phyloP scores from a whole-genome alignment of 1,140 invertebrate genomes.

The Oppia nitens region DNA sequence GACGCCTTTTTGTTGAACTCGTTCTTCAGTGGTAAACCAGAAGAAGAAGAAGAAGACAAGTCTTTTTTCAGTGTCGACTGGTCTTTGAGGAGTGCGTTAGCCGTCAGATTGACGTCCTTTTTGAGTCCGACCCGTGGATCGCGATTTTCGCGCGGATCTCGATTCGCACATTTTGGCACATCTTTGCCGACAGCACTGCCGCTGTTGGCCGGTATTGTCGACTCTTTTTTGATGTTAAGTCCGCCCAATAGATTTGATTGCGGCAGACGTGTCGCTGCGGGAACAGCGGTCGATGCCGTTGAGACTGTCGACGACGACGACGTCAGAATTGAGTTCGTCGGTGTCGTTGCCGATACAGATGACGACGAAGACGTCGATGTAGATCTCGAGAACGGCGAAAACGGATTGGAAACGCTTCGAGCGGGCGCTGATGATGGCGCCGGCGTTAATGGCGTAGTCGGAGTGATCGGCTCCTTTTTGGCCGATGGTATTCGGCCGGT shows the following conservation, averaged over 20 bases:
- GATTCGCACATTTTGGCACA: slow-evolving; percentile 14
- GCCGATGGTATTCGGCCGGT: slow-evolving; percentile 1
- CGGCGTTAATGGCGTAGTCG: slow-evolving; percentile 11
- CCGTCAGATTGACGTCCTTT: background rate
- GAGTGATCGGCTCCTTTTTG: slow-evolving; percentile 9
- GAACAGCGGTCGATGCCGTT: background rate
- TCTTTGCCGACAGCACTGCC: slow-evolving; percentile 13
- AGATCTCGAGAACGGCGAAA: background rate
- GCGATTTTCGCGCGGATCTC: background rate
- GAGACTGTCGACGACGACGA: background rate
- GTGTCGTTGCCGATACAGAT: slow-evolving; percentile 6
- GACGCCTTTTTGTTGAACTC: background rate
- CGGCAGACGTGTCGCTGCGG: background rate
- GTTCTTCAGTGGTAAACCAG: background rate
- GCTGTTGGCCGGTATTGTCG: background rate
- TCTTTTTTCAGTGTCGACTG: background rate
- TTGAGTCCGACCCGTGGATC: background rate
- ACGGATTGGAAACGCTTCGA: background rate
- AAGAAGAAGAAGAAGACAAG: background rate
- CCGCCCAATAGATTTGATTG: background rate
- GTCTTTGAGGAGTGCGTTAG: background rate
- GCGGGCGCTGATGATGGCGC: slow-evolving; percentile 12
- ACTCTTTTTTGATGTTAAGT: background rate
- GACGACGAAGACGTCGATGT: background rate
- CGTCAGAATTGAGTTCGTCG: background rate